phyloP scores from a whole-genome alignment of 2,888 invertebrate species.

The Mycogona germanica region DNA sequence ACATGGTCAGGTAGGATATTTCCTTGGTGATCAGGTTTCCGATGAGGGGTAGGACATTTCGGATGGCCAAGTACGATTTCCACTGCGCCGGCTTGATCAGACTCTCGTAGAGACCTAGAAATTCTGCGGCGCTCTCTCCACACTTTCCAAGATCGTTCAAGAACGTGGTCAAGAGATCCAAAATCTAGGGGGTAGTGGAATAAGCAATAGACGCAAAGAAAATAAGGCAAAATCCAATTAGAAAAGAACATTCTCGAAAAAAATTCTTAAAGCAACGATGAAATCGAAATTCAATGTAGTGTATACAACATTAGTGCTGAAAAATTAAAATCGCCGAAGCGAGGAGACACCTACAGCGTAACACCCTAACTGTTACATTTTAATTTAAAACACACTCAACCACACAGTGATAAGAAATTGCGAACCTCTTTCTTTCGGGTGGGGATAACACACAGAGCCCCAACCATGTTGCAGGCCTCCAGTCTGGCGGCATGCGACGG shows the following conservation, averaged over 20 bases:
- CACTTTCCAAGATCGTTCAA: slow-evolving; percentile 71
- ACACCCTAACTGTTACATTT: background rate
- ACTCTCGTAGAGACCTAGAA: slow-evolving; percentile 70
- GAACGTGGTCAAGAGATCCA: slow-evolving; percentile 77
- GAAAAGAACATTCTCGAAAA: background rate
- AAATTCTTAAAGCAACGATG: no score
- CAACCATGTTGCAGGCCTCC: slow-evolving; percentile 77
- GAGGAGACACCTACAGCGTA: background rate
- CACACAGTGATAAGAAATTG: no score
- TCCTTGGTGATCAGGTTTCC: slow-evolving; percentile 78
- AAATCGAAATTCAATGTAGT: background rate
- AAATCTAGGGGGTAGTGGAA: no score
- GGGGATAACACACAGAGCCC: slow-evolving; percentile 52
- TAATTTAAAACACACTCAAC: no score
- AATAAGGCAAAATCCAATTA: background rate
- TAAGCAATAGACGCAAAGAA: slow-evolving; percentile 1
- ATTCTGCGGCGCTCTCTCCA: slow-evolving; percentile 88
- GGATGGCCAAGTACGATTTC: slow-evolving; percentile 84
- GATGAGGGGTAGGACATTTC: slow-evolving; percentile 69
- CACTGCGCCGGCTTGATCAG: slow-evolving; percentile 76
- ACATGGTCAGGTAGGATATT: slow-evolving; percentile 70
- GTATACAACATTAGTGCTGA: no score
- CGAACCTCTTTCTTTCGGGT: slow-evolving; percentile 50
- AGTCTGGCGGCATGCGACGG: slow-evolving; percentile 79
- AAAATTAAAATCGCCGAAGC: background rate